phyloP scores from a whole-genome alignment of 2,113 vertebrate species.

The Hippocampus abdominalis region DNA sequence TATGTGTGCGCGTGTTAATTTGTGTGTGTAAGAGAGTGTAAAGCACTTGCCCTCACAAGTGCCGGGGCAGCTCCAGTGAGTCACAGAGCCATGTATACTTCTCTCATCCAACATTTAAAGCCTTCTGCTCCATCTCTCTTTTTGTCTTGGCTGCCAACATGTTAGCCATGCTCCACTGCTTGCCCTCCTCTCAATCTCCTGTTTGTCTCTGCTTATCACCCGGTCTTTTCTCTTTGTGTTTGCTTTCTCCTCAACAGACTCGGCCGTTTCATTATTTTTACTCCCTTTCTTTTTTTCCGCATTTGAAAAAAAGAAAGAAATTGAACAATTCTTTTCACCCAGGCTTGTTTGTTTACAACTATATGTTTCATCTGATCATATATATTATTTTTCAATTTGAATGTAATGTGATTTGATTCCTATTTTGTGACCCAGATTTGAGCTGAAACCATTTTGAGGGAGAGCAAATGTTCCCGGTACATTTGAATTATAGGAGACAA shows the following conservation, averaged over 20 bases:
- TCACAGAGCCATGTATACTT: conserved; percentile 68
- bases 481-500: neutral
- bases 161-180: conserved; percentile 52
- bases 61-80: conserved; percentile 65
- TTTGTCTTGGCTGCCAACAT: conserved; percentile 29
- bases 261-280: neutral
- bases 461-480: neutral
- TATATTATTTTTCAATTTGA: neutral
- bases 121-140: conserved; percentile 36
- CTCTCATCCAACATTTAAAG: conserved; percentile 72
- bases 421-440: neutral
- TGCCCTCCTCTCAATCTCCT: conserved; percentile 17
- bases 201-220: conserved; percentile 31
- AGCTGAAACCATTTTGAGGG: neutral
- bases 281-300: neutral
- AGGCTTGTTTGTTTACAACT: neutral
- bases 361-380: neutral
- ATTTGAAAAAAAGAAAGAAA: neutral
- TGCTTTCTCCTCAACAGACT: neutral
- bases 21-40: conserved; percentile 39
- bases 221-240: neutral
- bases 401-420: neutral
- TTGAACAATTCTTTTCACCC: neutral
- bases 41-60: conserved; percentile 70
- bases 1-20: conserved; percentile 16